These are phyloP conservation scores for Eubasilissa regina DNA, from an alignment of 1,140 invertebrate genomes.

Conservation along the genomic window DNA sequence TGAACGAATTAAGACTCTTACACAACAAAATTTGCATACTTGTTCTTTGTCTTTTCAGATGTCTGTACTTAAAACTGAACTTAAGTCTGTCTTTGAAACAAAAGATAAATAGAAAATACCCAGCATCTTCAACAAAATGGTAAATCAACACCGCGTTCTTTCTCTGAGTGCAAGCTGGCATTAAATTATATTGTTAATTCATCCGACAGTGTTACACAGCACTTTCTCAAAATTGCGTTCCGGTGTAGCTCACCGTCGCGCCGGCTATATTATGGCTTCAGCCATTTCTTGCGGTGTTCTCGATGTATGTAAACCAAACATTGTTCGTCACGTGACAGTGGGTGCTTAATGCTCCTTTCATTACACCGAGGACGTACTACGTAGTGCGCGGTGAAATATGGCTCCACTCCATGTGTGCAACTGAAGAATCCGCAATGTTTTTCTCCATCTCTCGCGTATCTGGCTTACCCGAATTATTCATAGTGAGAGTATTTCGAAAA, in stretches of 20 bases:
- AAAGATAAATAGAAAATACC: no score
- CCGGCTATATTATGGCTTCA: not conserved
- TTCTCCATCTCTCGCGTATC: no score
- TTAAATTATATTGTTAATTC: slow-evolving; percentile 18
- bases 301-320: slow-evolving; percentile 36
- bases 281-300: slow-evolving; percentile 33
- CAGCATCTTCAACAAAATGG: no score
- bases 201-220: not conserved
- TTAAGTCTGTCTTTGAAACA: no score
- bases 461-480: no score
- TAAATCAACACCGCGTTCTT: no score
- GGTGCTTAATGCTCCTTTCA: slow-evolving; percentile 28
- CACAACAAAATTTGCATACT: no score
- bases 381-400: slow-evolving; percentile 3
- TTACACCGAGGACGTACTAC: not conserved
- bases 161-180: not conserved
- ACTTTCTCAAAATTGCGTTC: slow-evolving; percentile 20
- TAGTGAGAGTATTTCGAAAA: no score
- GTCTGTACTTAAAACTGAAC: no score
- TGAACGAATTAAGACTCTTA: no score
- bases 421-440: no score
- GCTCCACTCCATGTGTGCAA: slow-evolving; percentile 27
- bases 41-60: no score
- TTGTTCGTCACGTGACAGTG: slow-evolving; percentile 27
- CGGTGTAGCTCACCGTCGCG: slow-evolving; percentile 3